These are phyloP conservation scores for Pachyseris speciosa DNA, from an alignment of 64 coral and sea anemone species.

Conservation along the genomic window DNA sequence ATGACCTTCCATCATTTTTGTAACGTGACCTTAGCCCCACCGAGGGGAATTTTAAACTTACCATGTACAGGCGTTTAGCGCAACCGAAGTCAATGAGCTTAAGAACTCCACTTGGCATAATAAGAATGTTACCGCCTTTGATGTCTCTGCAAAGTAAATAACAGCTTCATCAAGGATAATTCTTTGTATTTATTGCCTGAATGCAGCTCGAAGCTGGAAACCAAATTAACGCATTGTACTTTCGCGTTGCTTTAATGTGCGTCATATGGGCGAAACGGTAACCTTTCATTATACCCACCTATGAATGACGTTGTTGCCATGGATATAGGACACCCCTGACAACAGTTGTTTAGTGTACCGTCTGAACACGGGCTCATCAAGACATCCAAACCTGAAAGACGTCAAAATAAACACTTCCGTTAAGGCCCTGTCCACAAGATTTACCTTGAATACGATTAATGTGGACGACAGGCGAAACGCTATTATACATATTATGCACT, in stretches of 20 bases:
- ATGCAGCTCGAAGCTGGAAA: no score
- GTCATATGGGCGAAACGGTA: no score
- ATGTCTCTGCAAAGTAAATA: constrained; percentile 79
- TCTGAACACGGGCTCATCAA: constrained; percentile 87
- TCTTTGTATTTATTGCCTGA: background rate
- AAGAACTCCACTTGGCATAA: constrained; percentile 90
- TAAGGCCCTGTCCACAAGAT: no score
- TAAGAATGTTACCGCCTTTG: constrained; percentile 95
- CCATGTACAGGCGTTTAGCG: constrained; percentile 96
- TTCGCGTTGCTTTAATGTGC: no score
- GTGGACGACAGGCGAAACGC: no score
- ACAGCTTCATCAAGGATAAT: background rate
- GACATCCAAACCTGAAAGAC: constrained; percentile 85
- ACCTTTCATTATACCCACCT: constrained; percentile 37
- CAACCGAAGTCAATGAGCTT: constrained; percentile 99
- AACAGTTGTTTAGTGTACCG: constrained; percentile 93
- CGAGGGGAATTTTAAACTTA: no score
- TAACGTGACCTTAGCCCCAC: no score
- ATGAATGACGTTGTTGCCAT: constrained; percentile 96
- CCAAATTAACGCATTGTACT: no score
- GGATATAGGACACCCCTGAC: constrained; percentile 88
- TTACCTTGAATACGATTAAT: no score
- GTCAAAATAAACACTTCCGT: background rate
- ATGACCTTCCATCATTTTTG: no score
- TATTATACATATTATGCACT: no score